These are phyloP conservation scores for Panthera leo DNA, from an alignment of 2,113 vertebrate genomes.

Conservation along the genomic window DNA sequence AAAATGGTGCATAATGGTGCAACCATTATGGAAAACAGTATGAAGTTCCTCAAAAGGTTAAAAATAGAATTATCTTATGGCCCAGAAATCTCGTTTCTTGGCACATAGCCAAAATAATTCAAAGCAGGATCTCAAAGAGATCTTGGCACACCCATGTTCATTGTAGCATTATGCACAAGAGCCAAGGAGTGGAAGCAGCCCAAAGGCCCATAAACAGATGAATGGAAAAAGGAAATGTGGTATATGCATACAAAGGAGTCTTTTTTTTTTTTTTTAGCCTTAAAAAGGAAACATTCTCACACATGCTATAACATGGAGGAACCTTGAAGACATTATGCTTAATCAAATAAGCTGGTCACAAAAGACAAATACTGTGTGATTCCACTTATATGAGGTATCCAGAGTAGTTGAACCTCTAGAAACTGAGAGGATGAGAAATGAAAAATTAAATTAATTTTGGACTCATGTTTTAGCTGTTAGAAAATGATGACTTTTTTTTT, in stretches of 20 bases:
- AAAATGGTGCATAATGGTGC: neutral
- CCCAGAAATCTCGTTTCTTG: neutral
- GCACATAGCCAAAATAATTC: neutral
- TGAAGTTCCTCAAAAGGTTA: neutral
- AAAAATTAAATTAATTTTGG: constrained; percentile 14
- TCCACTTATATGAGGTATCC: neutral
- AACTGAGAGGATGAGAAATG: neutral
- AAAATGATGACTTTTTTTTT: neutral
- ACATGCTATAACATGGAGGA: neutral
- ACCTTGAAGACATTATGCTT: neutral
- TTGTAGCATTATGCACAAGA: neutral
- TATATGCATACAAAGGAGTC: neutral
- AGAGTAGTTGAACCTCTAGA: neutral
- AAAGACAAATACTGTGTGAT: neutral
- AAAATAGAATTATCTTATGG: neutral
- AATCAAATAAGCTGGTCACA: neutral
- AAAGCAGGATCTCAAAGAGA: neutral
- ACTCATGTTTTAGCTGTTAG: neutral
- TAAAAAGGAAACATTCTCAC: neutral
- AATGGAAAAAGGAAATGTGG: neutral
- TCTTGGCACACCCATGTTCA: neutral
- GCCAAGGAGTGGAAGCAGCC: neutral
- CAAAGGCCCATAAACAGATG: neutral
- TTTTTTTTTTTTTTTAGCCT: neutral
- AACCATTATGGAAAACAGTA: neutral